phyloP scores from a whole-genome alignment of 2,113 vertebrate genomes.

The Coracopsis vasa region DNA sequence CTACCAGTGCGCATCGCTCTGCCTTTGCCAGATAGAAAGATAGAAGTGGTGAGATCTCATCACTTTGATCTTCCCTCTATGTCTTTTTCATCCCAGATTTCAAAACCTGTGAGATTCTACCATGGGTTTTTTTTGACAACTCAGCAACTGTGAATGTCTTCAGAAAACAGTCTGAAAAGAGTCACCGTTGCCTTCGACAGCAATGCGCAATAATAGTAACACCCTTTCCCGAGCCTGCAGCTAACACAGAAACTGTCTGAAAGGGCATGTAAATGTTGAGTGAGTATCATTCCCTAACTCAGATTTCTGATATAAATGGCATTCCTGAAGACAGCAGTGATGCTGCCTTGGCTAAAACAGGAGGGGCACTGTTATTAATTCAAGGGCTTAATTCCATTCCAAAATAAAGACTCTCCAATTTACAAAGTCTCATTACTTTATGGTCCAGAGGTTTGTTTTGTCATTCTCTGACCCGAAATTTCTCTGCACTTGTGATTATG shows the following conservation, averaged over 20 bases:
- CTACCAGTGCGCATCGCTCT: neutral
- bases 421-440: neutral
- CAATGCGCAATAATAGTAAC: neutral
- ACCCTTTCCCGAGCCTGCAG: neutral
- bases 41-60: neutral
- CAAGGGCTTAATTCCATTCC: neutral
- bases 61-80: neutral
- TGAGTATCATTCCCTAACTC: neutral
- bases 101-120: neutral
- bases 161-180: neutral
- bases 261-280: too few species aligned
- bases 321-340: neutral
- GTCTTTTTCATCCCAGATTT: conserved; percentile 12
- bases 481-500: neutral
- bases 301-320: neutral
- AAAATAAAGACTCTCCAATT: neutral
- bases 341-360: neutral
- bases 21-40: neutral
- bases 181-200: neutral
- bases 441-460: neutral
- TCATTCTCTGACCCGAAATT: neutral
- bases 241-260: neutral
- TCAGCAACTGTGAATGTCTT: conserved; percentile 10
- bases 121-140: neutral
- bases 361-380: neutral